These are phyloP conservation scores for Numida meleagris DNA, from an alignment of 2,113 vertebrate species.

Conservation along the genomic window DNA sequence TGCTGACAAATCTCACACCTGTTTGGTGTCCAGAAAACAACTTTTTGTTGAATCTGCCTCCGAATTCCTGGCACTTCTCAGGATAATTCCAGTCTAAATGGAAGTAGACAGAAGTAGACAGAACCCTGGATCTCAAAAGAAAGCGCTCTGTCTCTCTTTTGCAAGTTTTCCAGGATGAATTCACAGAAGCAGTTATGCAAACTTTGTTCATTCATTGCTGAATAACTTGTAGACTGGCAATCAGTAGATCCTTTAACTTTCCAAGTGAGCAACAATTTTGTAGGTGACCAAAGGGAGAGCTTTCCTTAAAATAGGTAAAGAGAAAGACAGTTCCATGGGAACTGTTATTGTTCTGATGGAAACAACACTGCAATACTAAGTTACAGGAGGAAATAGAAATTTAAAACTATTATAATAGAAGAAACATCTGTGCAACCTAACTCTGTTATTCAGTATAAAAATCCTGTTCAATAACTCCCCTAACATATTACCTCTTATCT, in stretches of 20 bases:
- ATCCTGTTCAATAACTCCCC: neutral
- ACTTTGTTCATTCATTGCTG: neutral
- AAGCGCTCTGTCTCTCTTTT: neutral
- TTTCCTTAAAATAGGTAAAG: neutral
- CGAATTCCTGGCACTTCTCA: neutral
- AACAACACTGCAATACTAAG: neutral
- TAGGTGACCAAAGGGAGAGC: neutral
- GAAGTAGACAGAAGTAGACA: neutral
- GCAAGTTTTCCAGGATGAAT: neutral
- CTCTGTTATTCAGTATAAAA: neutral
- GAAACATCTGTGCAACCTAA: neutral
- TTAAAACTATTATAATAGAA: neutral
- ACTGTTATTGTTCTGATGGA: neutral
- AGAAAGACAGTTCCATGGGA: neutral
- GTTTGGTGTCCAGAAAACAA: neutral
- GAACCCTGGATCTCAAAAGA: neutral
- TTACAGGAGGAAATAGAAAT: constrained; percentile 20
- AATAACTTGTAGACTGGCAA: neutral
- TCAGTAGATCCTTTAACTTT: neutral
- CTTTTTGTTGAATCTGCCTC: neutral
- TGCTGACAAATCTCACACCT: neutral
- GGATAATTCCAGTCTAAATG: neutral
- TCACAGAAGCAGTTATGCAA: neutral
- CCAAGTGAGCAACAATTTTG: neutral
- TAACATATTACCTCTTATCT: constrained; percentile 31